Evolutionary conservation across 2,888 invertebrate genomes (phyloP).

Genomic region (Mesoligia furuncula): DNA sequence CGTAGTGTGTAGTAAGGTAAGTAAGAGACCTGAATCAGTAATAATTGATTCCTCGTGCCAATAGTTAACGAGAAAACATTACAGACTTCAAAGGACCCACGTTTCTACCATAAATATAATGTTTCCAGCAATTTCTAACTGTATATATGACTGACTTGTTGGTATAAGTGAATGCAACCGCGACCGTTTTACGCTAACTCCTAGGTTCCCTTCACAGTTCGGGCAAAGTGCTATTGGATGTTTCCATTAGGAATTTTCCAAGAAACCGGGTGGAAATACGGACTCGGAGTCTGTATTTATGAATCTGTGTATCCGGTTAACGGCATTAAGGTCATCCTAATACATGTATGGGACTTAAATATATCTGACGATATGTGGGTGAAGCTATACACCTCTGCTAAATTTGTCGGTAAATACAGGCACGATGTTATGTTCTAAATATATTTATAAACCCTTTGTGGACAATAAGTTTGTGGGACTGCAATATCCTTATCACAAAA

Average conservation of each 20-base stretch:
- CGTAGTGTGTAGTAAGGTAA: background rate
- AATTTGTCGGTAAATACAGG: background rate
- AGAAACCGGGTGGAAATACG: background rate
- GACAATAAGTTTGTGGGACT: conserved; percentile 40
- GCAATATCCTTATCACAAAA: conserved; percentile 63
- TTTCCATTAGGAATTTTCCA: background rate
- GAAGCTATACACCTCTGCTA: background rate
- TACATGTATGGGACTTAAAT: background rate
- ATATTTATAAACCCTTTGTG: conserved; percentile 12
- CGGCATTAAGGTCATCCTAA: background rate
- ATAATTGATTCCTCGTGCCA: background rate
- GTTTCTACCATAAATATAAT: background rate
- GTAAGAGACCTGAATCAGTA: background rate
- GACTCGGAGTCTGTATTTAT: background rate
- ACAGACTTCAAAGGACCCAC: background rate
- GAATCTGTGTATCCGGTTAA: background rate
- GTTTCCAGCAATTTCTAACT: background rate
- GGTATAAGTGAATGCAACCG: background rate
- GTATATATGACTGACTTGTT: background rate
- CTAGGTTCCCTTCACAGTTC: background rate
- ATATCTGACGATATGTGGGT: background rate
- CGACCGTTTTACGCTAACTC: background rate
- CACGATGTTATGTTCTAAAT: background rate
- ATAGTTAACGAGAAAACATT: conserved; percentile 3
- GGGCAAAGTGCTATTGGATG: background rate